These are phyloP conservation scores for Uloborus plumipes DNA, from an alignment of 2,888 invertebrate genomes.

Conservation along the genomic window DNA sequence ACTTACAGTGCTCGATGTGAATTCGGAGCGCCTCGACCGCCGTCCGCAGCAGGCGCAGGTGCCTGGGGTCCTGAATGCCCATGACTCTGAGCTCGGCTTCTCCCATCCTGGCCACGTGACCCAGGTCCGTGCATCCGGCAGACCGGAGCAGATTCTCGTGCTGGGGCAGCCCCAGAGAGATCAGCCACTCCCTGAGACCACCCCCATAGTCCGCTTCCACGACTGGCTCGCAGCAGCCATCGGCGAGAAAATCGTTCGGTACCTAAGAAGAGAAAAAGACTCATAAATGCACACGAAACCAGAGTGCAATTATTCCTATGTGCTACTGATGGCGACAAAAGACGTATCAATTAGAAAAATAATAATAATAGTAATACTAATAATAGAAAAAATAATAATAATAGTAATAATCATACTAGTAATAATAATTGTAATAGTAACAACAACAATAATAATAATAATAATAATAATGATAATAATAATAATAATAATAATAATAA, in stretches of 20 bases:
- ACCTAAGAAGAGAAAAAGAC: conserved; percentile 68
- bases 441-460: too few species aligned
- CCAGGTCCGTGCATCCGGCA: conserved; percentile 67
- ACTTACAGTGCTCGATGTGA: conserved; percentile 54
- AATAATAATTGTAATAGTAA: too few species aligned
- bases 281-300: too few species aligned
- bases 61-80: conserved; percentile 63
- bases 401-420: too few species aligned
- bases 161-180: conserved; percentile 71
- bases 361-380: too few species aligned
- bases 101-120: conserved; percentile 68
- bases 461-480: too few species aligned
- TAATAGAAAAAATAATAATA: too few species aligned
- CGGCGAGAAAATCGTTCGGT: conserved; percentile 70
- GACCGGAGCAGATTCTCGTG: conserved; percentile 67
- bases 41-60: conserved; percentile 64
- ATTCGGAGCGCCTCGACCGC: conserved; percentile 65
- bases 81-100: conserved; percentile 62
- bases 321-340: neutral
- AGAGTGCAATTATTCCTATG: neutral
- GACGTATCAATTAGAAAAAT: too few species aligned
- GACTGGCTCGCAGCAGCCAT: conserved; percentile 69
- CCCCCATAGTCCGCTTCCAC: conserved; percentile 69
- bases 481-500: too few species aligned
- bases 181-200: conserved; percentile 70